Evolutionary conservation across 2,113 vertebrate genomes (phyloP), one percentile per base, ranked within the genome.

Genomic region (Notothenia rossii): DNA sequence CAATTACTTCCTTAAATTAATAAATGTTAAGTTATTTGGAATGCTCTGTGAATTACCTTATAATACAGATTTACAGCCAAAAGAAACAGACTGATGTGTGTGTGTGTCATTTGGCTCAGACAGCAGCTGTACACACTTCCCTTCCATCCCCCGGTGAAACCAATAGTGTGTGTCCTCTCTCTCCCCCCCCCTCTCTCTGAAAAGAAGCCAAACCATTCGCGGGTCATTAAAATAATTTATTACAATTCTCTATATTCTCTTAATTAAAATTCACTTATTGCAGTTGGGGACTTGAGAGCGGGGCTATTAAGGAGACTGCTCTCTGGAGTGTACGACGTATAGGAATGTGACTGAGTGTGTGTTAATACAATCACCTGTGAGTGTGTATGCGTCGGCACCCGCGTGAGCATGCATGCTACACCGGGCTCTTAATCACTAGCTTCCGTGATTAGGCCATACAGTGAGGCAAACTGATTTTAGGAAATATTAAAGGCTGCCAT

Each of bases 221-320:
- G 63, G 86, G 69, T 65, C 79, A 89, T 92, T 90, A 91, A 88
- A 91, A 89, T 88, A 86, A 93, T 87, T 90, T 90, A 94, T 91
- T 89, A 81, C 88, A 87, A 88, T 87, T 91, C 86, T 88, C 87
- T 85, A 89, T 91, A 90, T 91, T 91, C 77, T 81, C 80, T 91
- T 93, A 90, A 94, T 92, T 93, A 92, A 93, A 92, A 90, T 89
- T 86, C 86, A 93, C 89, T 93, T 91, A 92, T 92, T 74, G 11
- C 83, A 79, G 79, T 71, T 69, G 81, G 85, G 79, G 82, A 90
- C 80, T 90, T 78, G 75, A 86, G 80, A 88, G 83, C 54, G 2
- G 36, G 59, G 80, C 76, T 85, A 89, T 94, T 89, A 91, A 88
- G 65, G 70, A 88, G 84, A 80, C 80, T n/a, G 55, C 48, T 86